Evolutionary conservation across 2,888 invertebrate genomes (phyloP).

Genomic region (Tipula helvola): DNA sequence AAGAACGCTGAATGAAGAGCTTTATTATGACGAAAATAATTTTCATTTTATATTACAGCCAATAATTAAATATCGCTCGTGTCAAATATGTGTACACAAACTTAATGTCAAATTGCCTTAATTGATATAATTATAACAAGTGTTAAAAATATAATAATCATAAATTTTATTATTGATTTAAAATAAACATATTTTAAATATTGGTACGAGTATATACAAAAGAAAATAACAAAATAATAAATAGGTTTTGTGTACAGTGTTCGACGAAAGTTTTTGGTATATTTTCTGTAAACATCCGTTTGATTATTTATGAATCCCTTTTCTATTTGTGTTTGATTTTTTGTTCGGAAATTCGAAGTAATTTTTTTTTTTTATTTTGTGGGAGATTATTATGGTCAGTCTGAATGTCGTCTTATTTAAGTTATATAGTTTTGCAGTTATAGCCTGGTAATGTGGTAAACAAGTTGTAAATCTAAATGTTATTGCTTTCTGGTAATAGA

Average conservation of each 20-base stretch:
- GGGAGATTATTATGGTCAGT: neutral
- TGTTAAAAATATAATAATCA: neutral
- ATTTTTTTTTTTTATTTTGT: neutral
- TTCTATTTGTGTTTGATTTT: neutral
- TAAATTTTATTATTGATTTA: neutral
- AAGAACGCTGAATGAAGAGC: too few relatives aligned
- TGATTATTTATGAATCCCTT: neutral
- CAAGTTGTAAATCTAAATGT: neutral
- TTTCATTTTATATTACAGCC: too few relatives aligned
- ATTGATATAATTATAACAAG: neutral
- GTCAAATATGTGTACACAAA: neutral
- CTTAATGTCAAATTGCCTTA: neutral
- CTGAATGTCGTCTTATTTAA: neutral
- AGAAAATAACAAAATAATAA: neutral
- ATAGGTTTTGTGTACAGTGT: neutral
- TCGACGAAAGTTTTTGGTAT: neutral
- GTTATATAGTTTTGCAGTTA: neutral
- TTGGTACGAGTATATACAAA: neutral
- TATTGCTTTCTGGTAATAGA: neutral
- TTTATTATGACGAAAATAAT: too few relatives aligned
- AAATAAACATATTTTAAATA: neutral
- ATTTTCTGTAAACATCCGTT: neutral
- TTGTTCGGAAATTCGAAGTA: neutral
- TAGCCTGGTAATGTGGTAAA: neutral
- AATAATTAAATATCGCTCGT: too few relatives aligned